Percentiles rank a stretch among this genome's conserved stretches.
Conservation (phyloP, 2,888 invertebrate genomes). For the Agrilus biguttatus region DNA sequence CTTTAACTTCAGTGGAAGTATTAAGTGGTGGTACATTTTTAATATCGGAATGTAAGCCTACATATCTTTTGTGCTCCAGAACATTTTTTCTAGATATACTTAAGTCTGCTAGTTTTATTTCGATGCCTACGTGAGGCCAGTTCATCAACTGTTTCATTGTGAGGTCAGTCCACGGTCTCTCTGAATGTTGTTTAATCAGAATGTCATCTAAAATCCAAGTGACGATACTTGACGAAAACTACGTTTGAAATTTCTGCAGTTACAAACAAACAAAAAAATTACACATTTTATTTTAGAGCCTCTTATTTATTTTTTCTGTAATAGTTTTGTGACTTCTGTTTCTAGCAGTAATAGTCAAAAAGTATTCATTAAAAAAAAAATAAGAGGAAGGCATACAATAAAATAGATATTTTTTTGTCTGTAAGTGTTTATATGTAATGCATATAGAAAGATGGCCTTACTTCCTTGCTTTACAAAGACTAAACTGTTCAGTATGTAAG, state of each 20-base stretch:
- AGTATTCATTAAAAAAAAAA: too few relatives aligned
- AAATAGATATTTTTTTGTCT: too few relatives aligned
- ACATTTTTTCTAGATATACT: slow-evolving; percentile 7
- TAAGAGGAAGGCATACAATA: too few relatives aligned
- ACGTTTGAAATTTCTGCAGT: background rate
- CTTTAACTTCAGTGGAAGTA: slow-evolving; percentile 6
- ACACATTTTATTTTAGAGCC: background rate
- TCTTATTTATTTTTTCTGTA: too few relatives aligned
- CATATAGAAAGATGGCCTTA: slow-evolving; percentile 2
- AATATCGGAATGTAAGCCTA: slow-evolving; percentile 7
- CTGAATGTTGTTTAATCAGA: slow-evolving; percentile 9
- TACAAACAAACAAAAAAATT: background rate
- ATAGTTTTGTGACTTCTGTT: too few relatives aligned
- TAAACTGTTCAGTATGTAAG: slow-evolving; percentile 9
- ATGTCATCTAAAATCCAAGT: slow-evolving; percentile 8
- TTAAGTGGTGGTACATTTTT: slow-evolving; percentile 2
- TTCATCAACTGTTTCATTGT: slow-evolving; percentile 9
- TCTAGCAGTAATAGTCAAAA: too few relatives aligned
- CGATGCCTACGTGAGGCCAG: slow-evolving; percentile 9
- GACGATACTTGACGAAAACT: background rate
- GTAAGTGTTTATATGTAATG: background rate
- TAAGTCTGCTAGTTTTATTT: slow-evolving; percentile 10
- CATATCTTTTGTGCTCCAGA: slow-evolving; percentile 9
- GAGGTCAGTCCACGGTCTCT: slow-evolving; percentile 9
- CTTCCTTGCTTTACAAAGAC: slow-evolving; percentile 9